A percentile compares a stretch with the other conserved stretches of the same genome.
These are phyloP conservation scores for Spinus olivaceus DNA, from an alignment of 2,797 vertebrate genomes.

Conservation along the genomic window DNA sequence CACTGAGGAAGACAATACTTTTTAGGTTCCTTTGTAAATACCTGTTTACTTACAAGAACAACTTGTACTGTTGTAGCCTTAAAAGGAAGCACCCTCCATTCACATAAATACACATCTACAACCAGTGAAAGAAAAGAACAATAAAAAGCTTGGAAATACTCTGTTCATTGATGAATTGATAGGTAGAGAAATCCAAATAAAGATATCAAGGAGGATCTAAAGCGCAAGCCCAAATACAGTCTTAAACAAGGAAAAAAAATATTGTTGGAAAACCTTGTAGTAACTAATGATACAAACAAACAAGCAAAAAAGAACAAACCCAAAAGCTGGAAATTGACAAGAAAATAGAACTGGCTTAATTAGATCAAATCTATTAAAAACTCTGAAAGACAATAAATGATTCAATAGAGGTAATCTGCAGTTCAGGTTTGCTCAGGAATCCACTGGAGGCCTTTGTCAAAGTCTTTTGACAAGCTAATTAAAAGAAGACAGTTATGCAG, in stretches of 20 bases:
- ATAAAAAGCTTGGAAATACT: not conserved
- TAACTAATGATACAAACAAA: not conserved
- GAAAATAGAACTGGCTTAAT: constrained; percentile 53
- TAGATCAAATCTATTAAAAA: constrained; percentile 74
- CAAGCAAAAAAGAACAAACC: constrained; percentile 12
- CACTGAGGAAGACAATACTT: not conserved
- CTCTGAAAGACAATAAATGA: constrained; percentile 62
- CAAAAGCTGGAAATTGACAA: constrained; percentile 41
- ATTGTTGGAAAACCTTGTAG: not conserved
- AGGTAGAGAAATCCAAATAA: not conserved
- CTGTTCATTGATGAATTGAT: not conserved
- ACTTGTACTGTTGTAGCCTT: not conserved
- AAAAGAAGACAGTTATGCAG: constrained; percentile 68
- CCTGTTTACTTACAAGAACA: not conserved
- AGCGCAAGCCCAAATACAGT: not conserved
- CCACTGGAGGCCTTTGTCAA: constrained; percentile 75
- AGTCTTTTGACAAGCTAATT: constrained; percentile 80
- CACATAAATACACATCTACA: not conserved
- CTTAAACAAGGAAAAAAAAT: not conserved
- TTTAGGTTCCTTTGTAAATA: not conserved
- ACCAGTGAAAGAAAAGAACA: not conserved
- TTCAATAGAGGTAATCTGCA: constrained; percentile 63
- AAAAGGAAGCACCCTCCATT: not conserved
- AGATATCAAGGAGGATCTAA: constrained; percentile 25
- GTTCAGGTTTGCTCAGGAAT: constrained; percentile 69